Conservation (phyloP, 2,888 invertebrate species). For the Eupeodes luniger region DNA sequence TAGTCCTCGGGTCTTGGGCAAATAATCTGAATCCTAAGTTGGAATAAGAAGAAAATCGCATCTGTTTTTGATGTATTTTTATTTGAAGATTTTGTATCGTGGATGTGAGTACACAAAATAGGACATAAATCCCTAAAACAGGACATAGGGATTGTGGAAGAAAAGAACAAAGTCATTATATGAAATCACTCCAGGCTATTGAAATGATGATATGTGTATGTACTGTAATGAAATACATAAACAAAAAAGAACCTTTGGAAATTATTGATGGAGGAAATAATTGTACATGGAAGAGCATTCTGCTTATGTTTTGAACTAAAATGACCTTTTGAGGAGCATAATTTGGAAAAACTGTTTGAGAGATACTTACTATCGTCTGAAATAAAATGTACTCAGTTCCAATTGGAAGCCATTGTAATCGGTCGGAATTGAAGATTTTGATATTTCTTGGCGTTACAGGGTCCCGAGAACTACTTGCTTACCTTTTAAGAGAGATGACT, state of each 20-base stretch:
- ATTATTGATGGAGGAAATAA: neutral
- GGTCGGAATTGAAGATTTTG: no score
- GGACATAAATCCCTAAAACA: neutral
- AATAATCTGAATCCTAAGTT: constrained; percentile 32
- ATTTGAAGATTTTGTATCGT: constrained; percentile 24
- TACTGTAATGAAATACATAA: neutral
- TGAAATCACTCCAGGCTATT: constrained; percentile 57
- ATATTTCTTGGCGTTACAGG: no score
- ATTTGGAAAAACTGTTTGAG: neutral
- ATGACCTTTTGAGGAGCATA: neutral
- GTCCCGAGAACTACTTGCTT: no score
- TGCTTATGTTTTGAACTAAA: neutral
- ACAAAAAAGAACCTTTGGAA: neutral
- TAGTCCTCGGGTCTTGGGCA: constrained; percentile 2
- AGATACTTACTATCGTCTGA: no score
- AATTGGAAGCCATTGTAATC: no score
- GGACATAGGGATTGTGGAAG: neutral
- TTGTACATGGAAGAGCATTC: neutral
- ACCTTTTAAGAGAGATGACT: no score
- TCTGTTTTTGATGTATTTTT: constrained; percentile 69
- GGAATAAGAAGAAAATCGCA: constrained; percentile 43
- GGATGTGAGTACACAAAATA: constrained; percentile 1
- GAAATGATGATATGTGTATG: neutral
- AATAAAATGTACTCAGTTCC: no score
- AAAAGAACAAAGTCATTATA: constrained; percentile 7